These are phyloP conservation scores for Iselma pallidipennis DNA, from an alignment of 2,888 invertebrate genomes.

Conservation along the genomic window DNA sequence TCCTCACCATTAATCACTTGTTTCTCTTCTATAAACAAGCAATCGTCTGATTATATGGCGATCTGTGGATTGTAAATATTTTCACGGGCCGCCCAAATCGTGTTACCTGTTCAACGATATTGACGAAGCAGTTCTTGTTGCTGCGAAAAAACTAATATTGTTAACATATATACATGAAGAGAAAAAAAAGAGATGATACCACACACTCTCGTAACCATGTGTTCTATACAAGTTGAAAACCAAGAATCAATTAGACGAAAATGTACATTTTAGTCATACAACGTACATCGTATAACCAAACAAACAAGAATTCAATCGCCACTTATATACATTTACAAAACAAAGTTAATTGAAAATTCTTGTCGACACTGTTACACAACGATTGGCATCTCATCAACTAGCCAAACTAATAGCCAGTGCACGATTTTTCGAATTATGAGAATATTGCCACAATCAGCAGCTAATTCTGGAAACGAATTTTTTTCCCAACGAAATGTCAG, in stretches of 20 bases:
- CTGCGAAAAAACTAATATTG: conserved; percentile 40
- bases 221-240: neutral
- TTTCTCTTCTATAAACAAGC: conserved; percentile 34
- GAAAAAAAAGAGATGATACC: conserved; percentile 13
- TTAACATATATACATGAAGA: conserved; percentile 31
- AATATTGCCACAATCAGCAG: too few relatives aligned
- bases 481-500: too few relatives aligned
- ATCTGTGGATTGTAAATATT: conserved; percentile 43
- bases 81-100: conserved; percentile 47
- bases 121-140: conserved; percentile 38
- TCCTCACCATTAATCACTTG: conserved; percentile 37
- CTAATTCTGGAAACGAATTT: too few relatives aligned
- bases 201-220: too few relatives aligned
- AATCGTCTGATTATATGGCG: conserved; percentile 37
- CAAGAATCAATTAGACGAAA: neutral
- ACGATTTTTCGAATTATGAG: neutral
- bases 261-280: neutral
- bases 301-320: neutral
- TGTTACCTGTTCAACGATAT: conserved; percentile 39
- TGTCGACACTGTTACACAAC: neutral
- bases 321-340: neutral
- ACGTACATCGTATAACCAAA: neutral
- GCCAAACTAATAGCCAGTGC: neutral
- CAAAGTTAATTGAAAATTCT: conserved; percentile 3
- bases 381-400: conserved; percentile 1